Conservation (phyloP, 2,888 invertebrate species). For the Chymomyza amoena region DNA sequence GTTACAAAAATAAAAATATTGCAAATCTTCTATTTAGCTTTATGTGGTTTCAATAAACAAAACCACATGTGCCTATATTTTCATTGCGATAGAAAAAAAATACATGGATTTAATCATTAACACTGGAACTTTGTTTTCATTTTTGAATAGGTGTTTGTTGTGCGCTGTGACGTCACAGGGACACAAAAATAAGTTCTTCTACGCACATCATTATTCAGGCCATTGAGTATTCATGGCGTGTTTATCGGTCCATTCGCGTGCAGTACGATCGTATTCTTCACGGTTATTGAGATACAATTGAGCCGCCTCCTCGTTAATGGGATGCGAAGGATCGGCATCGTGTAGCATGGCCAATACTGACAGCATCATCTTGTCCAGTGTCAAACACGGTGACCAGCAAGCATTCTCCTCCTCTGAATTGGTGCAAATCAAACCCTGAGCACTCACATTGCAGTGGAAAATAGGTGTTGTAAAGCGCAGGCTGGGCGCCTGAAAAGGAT, state of each 20-base stretch:
- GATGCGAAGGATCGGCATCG: constrained; percentile 19
- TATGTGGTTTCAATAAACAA: no score
- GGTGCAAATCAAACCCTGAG: constrained; percentile 16
- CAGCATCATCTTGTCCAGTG: constrained; percentile 17
- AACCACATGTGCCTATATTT: no score
- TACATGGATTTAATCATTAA: no score
- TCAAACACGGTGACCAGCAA: constrained; percentile 19
- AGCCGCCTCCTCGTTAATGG: constrained; percentile 1
- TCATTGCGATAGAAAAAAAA: no score
- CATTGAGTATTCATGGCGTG: constrained; percentile 14
- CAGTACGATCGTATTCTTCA: constrained; percentile 1
- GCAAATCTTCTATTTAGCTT: no score
- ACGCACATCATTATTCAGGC: background rate
- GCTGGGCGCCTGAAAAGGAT: constrained; percentile 90
- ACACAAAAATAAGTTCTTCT: no score
- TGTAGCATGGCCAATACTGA: constrained; percentile 12
- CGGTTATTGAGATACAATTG: background rate
- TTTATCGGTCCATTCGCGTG: constrained; percentile 11
- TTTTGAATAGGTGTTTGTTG: no score
- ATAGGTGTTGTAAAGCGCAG: constrained; percentile 88
- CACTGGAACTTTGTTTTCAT: no score
- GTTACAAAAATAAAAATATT: no score
- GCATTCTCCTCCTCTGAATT: constrained; percentile 8
- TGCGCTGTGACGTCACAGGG: no score
- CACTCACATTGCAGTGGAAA: constrained; percentile 82